Evolutionary conservation across 2,888 invertebrate genomes (phyloP).

Genomic region (Dolichopus griseipennis): DNA sequence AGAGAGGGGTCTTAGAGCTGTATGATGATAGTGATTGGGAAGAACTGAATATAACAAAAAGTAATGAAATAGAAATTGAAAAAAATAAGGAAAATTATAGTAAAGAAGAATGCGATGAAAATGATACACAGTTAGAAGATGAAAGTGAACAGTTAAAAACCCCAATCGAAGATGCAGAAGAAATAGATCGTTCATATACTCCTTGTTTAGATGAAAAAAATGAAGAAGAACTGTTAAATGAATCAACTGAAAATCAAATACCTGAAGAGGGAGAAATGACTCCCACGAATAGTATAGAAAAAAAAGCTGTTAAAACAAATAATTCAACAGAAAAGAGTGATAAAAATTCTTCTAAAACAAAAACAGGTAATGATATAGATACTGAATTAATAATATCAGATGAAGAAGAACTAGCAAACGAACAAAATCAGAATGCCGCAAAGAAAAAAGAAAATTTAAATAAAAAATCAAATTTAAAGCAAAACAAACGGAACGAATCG

Average conservation of each 20-base stretch:
- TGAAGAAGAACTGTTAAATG: conserved; percentile 20
- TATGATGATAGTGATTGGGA: conserved; percentile 50
- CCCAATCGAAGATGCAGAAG: conserved; percentile 32
- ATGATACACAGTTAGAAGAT: conserved; percentile 8
- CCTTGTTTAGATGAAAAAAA: conserved; percentile 61
- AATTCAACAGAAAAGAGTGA: conserved; percentile 10
- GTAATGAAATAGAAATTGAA: conserved; percentile 11
- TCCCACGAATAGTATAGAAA: background rate
- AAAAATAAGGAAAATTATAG: conserved; percentile 20
- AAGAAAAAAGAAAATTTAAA: conserved; percentile 41
- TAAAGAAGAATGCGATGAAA: conserved; percentile 13
- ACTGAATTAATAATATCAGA: conserved; percentile 70
- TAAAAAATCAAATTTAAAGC: conserved; percentile 20
- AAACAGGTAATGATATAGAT: conserved; percentile 51
- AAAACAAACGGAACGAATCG: conserved; percentile 43
- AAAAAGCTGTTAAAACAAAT: background rate
- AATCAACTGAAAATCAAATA: conserved; percentile 14
- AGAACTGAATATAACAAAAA: conserved; percentile 30
- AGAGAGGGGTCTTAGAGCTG: conserved; percentile 45
- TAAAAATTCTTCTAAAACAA: conserved; percentile 15
- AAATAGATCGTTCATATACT: conserved; percentile 62
- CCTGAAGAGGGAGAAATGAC: background rate
- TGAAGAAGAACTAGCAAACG: conserved; percentile 47
- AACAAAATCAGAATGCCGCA: conserved; percentile 12
- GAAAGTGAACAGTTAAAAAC: conserved; percentile 6